Evolutionary conservation across 2,797 vertebrate species (phyloP).

Genomic region (Remorina albescens): DNA sequence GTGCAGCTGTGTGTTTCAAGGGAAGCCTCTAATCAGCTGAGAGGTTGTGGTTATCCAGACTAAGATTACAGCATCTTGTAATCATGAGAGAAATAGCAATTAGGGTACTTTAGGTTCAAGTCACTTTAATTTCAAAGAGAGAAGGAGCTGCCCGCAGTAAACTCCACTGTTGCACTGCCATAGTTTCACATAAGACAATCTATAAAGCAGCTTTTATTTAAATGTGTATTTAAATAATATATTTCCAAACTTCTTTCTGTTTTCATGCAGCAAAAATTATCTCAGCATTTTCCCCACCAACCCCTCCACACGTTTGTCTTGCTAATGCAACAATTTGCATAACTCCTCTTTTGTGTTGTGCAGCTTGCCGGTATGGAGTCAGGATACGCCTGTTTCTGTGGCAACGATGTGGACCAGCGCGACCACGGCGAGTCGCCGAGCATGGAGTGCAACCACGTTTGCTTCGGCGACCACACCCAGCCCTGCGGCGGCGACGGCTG

Average conservation of each 20-base stretch:
- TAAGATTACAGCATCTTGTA: constrained; percentile 33
- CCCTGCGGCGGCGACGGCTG: constrained; percentile 96
- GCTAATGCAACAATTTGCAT: constrained; percentile 45
- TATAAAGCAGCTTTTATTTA: constrained; percentile 5
- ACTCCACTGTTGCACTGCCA: constrained; percentile 3
- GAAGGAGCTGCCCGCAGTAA: constrained; percentile 8
- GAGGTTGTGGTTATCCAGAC: constrained; percentile 34
- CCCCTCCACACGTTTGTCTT: constrained; percentile 35
- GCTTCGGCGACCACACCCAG: constrained; percentile 97
- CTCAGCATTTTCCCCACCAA: constrained; percentile 8
- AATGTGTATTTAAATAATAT: neutral
- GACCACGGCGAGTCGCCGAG: constrained; percentile 90
- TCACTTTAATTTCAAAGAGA: constrained; percentile 29
- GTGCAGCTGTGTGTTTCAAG: constrained; percentile 36
- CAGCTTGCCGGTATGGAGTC: constrained; percentile 98
- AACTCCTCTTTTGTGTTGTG: constrained; percentile 32
- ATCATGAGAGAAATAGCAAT: constrained; percentile 46
- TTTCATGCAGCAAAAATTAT: neutral
- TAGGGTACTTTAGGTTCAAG: constrained; percentile 2
- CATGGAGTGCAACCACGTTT: constrained; percentile 96
- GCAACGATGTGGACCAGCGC: constrained; percentile 92
- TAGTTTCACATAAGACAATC: constrained; percentile 7
- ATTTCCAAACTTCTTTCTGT: neutral
- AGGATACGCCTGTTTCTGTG: constrained; percentile 97
- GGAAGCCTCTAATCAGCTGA: constrained; percentile 47